Evolutionary conservation across 2,797 vertebrate genomes (phyloP).

Genomic region (Chelidonichthys spinosus): DNA sequence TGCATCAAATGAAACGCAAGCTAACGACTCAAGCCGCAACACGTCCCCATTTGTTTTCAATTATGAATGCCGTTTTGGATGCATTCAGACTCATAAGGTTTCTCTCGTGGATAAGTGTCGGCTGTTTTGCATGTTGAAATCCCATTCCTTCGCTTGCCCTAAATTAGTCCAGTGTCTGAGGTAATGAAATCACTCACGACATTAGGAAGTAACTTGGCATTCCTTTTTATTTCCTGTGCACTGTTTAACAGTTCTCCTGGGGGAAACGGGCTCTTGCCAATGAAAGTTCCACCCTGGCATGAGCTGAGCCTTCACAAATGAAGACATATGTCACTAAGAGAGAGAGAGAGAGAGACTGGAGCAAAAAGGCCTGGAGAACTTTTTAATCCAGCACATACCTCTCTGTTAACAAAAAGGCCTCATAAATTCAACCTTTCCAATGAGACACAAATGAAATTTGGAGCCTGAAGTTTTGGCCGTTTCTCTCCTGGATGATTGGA

Average conservation of each 20-base stretch:
- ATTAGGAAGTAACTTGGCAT: conserved; percentile 84
- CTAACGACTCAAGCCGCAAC: neutral
- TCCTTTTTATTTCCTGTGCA: conserved; percentile 83
- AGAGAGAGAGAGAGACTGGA: conserved; percentile 48
- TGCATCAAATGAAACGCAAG: conserved; percentile 5
- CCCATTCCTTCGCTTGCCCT: conserved; percentile 64
- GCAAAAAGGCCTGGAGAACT: conserved; percentile 69
- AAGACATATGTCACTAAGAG: conserved; percentile 82
- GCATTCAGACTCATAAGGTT: conserved; percentile 33
- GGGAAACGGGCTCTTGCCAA: conserved; percentile 82
- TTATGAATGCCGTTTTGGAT: conserved; percentile 42
- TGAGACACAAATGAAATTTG: conserved; percentile 83
- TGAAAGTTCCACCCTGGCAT: conserved; percentile 85
- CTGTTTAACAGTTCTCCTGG: conserved; percentile 82
- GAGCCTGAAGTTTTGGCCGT: conserved; percentile 79
- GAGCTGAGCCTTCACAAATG: conserved; percentile 83
- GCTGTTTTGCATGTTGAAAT: conserved; percentile 71
- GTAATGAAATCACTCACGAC: conserved; percentile 83
- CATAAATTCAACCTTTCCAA: conserved; percentile 84
- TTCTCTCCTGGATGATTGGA: conserved; percentile 82
- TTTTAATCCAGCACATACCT: conserved; percentile 75
- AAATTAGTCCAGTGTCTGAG: conserved; percentile 80
- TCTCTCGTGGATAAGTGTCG: conserved; percentile 29
- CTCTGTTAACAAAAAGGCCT: conserved; percentile 78
- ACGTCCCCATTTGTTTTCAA: conserved; percentile 57